phyloP scores from a whole-genome alignment of 2,888 invertebrate genomes.

The Choreutis nemorana region DNA sequence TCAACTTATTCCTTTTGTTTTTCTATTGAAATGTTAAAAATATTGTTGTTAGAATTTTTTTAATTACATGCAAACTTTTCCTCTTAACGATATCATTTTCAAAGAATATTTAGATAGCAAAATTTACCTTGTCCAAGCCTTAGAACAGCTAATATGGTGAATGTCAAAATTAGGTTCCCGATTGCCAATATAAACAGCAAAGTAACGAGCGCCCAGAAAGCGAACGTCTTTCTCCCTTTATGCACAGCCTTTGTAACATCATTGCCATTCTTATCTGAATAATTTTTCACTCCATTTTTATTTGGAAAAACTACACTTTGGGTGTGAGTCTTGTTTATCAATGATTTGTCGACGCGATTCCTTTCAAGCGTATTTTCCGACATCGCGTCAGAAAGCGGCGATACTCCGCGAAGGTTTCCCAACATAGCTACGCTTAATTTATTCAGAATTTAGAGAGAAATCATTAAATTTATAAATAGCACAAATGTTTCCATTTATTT shows the following conservation, averaged over 20 bases:
- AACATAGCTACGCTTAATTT: constrained; percentile 22
- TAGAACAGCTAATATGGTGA: constrained; percentile 82
- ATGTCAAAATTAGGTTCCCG: constrained; percentile 81
- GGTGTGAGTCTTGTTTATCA: constrained; percentile 40
- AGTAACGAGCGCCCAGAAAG: constrained; percentile 81
- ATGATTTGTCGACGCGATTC: constrained; percentile 47
- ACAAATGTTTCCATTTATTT: constrained; percentile 17
- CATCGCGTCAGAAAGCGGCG: constrained; percentile 49
- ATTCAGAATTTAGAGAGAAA: not conserved
- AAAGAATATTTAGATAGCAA: not conserved
- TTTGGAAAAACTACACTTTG: constrained; percentile 33
- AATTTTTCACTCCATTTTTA: constrained; percentile 32
- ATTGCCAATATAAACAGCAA: constrained; percentile 76
- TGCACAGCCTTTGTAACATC: constrained; percentile 42
- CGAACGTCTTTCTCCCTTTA: constrained; percentile 70
- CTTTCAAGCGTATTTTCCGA: constrained; percentile 45
- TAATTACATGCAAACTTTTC: too few species aligned
- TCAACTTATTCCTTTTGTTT: too few species aligned
- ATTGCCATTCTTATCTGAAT: constrained; percentile 55
- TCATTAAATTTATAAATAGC: constrained; percentile 39
- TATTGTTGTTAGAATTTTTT: too few species aligned
- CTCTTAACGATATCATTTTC: too few species aligned
- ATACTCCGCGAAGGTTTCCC: constrained; percentile 36
- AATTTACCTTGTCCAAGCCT: constrained; percentile 71
- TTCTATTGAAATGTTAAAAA: too few species aligned